Evolutionary conservation across 2,113 vertebrate species (phyloP), one percentile per base, ranked within the genome.

Genomic region (Trematomus loennbergii): DNA sequence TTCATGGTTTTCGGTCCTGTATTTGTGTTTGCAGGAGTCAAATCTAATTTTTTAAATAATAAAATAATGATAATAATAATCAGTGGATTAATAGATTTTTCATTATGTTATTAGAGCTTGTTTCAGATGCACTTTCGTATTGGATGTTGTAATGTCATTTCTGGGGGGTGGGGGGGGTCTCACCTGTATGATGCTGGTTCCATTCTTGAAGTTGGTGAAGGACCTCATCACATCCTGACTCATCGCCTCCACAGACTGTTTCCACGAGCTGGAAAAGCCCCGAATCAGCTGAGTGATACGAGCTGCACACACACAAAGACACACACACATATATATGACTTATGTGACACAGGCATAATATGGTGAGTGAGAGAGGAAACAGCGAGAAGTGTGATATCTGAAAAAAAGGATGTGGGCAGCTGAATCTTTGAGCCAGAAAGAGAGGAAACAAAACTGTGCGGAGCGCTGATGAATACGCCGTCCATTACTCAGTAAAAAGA

Each of bases 151-250:
- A 3, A 46, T 29, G 25, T 29, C 25, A 29, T 29, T n/a, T 29
- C 25, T 29, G 25, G 25, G 25, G 25, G 25, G 3, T 25, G 25
- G 25, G 25, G n/a, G 25, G 25, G 25, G 3, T 1, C 74, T 80
- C 70, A 97, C 97, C 97, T 98, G 97, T 11, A 98, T 98, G 90
- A 98, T 98, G 80, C 96, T 95, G 83, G 97, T 98, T 52, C 97
- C 97, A 1, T 97, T 97, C 72, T 97, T 96, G 83, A 98, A 98
- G 93, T 98, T 98, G 84, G 96, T 98, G 93, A 98, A 97, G 13
- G 96, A 97, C 64, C 97, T 94, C 97, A 98, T 98, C 20, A 98
- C 97, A 0, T 98, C 97, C 82, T 97, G 97, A 90, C 97, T 97
- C 87, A 98, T 93, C 5, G 93, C 89, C 88, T 98, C 97, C 87